Conservation (phyloP, 2,113 vertebrate species). For the Brachypodius melanocephalos region DNA sequence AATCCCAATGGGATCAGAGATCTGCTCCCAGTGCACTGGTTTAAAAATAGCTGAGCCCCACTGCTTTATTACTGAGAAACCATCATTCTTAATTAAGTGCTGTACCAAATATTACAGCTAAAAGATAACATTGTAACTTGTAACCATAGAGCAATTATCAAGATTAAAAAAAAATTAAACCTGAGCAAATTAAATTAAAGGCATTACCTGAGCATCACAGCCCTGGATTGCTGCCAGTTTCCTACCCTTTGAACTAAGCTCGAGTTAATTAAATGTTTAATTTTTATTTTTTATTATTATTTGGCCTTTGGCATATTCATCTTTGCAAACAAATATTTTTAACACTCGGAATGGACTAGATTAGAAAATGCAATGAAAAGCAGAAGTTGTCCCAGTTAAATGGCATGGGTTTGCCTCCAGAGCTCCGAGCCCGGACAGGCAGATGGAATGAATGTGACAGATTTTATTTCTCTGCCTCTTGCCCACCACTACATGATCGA, state of each 20-base stretch:
- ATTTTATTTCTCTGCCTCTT: neutral
- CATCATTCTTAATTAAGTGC: constrained; percentile 55
- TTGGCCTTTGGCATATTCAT: constrained; percentile 51
- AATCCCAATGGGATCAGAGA: neutral
- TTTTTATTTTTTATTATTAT: constrained; percentile 7
- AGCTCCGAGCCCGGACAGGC: neutral
- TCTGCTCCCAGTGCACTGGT: rapidly evolving
- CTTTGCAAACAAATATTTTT: constrained; percentile 40
- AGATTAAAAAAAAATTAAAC: constrained; percentile 68
- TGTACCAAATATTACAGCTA: constrained; percentile 58
- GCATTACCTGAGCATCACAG: constrained; percentile 66
- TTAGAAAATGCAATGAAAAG: neutral
- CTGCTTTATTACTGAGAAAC: neutral
- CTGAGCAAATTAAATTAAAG: constrained; percentile 74
- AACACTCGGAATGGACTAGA: neutral
- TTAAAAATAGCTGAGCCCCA: neutral
- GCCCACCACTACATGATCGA: neutral
- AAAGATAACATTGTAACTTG: constrained; percentile 73
- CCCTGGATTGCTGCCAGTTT: constrained; percentile 78
- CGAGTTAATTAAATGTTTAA: constrained; percentile 77
- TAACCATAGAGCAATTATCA: constrained; percentile 73
- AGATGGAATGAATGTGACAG: neutral
- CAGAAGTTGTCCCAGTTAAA: neutral
- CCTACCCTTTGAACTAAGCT: constrained; percentile 80
- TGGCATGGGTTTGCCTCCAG: neutral